A percentile compares a stretch with the other conserved stretches of the same genome.
phyloP scores from a whole-genome alignment of 2,113 vertebrate species.

The Anolis carolinensis region DNA sequence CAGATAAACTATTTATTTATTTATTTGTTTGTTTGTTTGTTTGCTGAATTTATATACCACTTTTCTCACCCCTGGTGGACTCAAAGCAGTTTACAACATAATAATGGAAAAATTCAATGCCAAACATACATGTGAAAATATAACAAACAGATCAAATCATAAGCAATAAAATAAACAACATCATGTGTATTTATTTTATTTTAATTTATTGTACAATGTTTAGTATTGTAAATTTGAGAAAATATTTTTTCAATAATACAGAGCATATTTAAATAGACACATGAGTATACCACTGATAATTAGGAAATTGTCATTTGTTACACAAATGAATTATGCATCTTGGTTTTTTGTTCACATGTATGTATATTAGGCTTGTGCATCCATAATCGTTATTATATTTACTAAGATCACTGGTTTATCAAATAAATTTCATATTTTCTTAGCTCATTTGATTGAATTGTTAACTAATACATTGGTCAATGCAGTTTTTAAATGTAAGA shows the following conservation, averaged over 20 bases:
- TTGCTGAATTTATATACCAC: too few relatives aligned
- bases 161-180: too few relatives aligned
- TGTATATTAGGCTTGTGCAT: background rate
- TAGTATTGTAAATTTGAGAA: too few relatives aligned
- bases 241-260: conserved; percentile 2
- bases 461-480: background rate
- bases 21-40: too few relatives aligned
- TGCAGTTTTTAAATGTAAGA: background rate
- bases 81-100: too few relatives aligned
- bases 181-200: too few relatives aligned
- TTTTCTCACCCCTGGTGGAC: too few relatives aligned
- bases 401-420: conserved; percentile 22
- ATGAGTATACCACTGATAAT: background rate
- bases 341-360: background rate
- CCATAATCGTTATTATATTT: background rate
- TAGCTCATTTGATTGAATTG: background rate
- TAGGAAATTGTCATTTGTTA: conserved; percentile 6
- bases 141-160: too few relatives aligned
- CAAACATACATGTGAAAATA: too few relatives aligned
- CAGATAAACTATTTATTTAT: too few relatives aligned
- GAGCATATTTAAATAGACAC: background rate
- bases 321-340: background rate
- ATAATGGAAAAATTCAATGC: too few relatives aligned
- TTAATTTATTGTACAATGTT: too few relatives aligned
- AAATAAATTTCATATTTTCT: conserved; percentile 32